Base-by-base conservation (phyloP, 2,888 invertebrate genomes). In the Sminthurides aquaticus region DNA sequence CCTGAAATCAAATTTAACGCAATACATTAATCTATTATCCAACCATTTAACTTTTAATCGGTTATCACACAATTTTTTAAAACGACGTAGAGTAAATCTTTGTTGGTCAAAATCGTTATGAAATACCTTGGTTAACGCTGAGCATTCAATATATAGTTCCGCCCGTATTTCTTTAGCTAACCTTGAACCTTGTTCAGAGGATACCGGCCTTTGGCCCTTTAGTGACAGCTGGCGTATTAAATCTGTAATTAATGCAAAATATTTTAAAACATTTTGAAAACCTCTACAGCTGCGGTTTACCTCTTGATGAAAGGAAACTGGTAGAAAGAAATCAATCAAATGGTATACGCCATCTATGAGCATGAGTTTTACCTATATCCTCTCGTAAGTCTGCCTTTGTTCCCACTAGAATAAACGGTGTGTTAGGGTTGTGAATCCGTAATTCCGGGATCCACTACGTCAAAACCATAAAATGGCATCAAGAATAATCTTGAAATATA, bases 351-450 rank as follows among this genome's bases (percentile, higher is more conserved):
- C n/a, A n/a, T n/a, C n/a, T n/a, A n/a, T n/a, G n/a, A n/a, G n/a
- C n/a, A n/a, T n/a, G n/a, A n/a, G n/a, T n/a, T n/a, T n/a, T n/a
- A 63, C 63, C 63, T 57, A 15, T 18, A 58, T 63, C 54, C 26
- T 63, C 58, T 29, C 63, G 20, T 1, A 63, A 18, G 49, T 63
- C 63, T 18, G 58, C 58, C 48, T 63, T 63, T 3, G 63, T 63
- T 20, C 63, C 63, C 29, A 63, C 63, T 1, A 63, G 34, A 24
- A 63, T 27, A 24, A 29, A 58, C 5, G 63, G 63, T 2, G 63
- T 52, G 24, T 57, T 49, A 20, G 57, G 57, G n/a, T 49, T 22
- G 24, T 52, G 48, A 11, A 57, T 28, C 25, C 27, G 22, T 2
- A 63, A 18, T 29, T 63, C 63, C 1, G 49, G 57, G 1, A 49